Conservation (phyloP, 2,888 invertebrate genomes). For the Bombylius major region DNA sequence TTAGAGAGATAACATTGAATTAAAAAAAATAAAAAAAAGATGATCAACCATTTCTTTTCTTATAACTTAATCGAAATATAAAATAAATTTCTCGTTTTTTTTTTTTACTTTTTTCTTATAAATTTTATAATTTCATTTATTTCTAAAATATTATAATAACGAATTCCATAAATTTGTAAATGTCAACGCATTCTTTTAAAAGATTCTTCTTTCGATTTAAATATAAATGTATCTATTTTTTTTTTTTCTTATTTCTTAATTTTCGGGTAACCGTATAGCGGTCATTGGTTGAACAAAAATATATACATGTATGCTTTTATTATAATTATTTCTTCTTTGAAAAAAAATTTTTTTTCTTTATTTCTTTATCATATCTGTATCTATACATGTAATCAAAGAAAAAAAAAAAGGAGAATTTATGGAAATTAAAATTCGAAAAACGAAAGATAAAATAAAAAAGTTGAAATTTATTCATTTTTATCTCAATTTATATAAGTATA, state of each 20-base stretch:
- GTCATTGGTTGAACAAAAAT: neutral
- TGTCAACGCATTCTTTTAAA: neutral
- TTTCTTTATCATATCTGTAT: neutral
- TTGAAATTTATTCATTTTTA: conserved; percentile 7
- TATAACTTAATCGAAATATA: neutral
- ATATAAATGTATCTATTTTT: too few relatives aligned
- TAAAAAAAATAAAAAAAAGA: too few relatives aligned
- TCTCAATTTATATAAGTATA: conserved; percentile 1
- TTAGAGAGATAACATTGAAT: neutral
- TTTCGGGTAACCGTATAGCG: neutral
- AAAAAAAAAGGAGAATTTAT: conserved; percentile 2
- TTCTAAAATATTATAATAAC: neutral
- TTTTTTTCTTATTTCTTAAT: neutral
- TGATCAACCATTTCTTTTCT: neutral
- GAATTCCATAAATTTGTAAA: neutral
- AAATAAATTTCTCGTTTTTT: neutral
- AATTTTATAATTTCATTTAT: neutral
- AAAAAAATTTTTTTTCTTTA: neutral
- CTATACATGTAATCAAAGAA: neutral
- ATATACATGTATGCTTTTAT: neutral
- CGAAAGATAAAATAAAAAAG: neutral
- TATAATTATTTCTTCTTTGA: neutral
- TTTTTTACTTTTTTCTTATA: neutral
- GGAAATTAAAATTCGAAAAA: conserved; percentile 4
- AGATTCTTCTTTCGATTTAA: neutral